Conservation (phyloP, 2,888 invertebrate genomes). For the Dorcus hopei region DNA sequence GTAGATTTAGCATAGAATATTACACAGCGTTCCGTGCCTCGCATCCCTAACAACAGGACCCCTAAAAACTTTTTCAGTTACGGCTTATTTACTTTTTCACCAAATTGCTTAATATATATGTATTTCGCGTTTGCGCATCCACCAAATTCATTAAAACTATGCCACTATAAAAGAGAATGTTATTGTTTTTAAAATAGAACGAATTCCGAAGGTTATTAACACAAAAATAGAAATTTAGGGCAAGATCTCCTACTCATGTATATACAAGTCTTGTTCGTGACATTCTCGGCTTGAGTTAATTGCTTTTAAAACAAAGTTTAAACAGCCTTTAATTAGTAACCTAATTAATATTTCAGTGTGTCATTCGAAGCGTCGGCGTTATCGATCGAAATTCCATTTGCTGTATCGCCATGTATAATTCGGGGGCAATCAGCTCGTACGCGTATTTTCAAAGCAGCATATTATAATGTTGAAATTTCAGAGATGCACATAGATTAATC, state of each 20-base stretch:
- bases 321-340: neutral
- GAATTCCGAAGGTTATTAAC: no score
- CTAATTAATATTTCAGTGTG: neutral
- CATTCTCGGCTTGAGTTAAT: no score
- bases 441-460: neutral
- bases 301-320: no score
- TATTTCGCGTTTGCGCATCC: neutral
- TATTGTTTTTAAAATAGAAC: no score
- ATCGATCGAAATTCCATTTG: neutral
- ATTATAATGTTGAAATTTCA: neutral
- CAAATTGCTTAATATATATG: conserved; percentile 9
- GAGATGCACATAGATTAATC: conserved; percentile 4
- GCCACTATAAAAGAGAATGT: no score
- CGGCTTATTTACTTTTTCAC: conserved; percentile 11
- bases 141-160: no score
- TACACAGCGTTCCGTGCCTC: conserved; percentile 25
- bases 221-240: no score
- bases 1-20: conserved; percentile 35
- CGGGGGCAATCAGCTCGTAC: neutral
- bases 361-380: neutral
- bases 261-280: no score
- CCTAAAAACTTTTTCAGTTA: conserved; percentile 13
- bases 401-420: neutral
- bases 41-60: conserved; percentile 20
- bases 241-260: no score